Evolutionary conservation across 2,113 vertebrate species (phyloP), one percentile per base, ranked within the genome.

Genomic region (Pterocles gutturalis): DNA sequence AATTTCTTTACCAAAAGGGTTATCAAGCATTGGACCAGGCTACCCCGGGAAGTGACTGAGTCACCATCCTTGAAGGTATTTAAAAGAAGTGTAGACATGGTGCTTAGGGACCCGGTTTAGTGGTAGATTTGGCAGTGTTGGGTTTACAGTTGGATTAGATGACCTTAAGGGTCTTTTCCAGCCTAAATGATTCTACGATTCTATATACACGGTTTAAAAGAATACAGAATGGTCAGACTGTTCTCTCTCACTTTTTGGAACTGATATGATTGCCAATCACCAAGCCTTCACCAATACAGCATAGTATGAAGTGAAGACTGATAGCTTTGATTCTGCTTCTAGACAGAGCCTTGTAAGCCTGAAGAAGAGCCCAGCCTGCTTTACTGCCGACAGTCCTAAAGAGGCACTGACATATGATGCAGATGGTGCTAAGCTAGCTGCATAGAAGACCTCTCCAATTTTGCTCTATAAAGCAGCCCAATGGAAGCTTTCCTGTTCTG

Each of bases 341-440:
- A 53, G 11, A 57, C 2, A 14, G 41, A 36, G 31, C 15, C 26
- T 45, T 41, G 7, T 15, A 66, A 84, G 7, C 13, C 21, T 10
- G 24, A 53, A 13, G 17, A 78, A 48, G 26, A 45, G 29, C 33
- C 20, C 24, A 62, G 16, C 10, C 16, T 54, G n/a, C 17, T 66
- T 75, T 18, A 54, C 0, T 46, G 58, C 20, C 45, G 60, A 10
- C 53, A 33, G 1, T 24, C 33, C 41, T 31, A n/a, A 86, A 90
- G 8, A 14, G 13, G 18, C 29, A 53, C 9, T 46, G n/a, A 84
- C 18, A 51, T 0, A 1, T n/a, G 29, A 53, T 31, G 61, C 8
- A 65, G 29, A 76, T 10, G 16, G n/a, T 16, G 26, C 28, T 48
- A 76, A 64, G 10, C 10, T 24, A n/a, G 24, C 24, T 31, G 24